Evolutionary conservation across 53 echinoderm and acorn worm genomes (phyloP).

Genomic region (Actinopyga echinites): DNA sequence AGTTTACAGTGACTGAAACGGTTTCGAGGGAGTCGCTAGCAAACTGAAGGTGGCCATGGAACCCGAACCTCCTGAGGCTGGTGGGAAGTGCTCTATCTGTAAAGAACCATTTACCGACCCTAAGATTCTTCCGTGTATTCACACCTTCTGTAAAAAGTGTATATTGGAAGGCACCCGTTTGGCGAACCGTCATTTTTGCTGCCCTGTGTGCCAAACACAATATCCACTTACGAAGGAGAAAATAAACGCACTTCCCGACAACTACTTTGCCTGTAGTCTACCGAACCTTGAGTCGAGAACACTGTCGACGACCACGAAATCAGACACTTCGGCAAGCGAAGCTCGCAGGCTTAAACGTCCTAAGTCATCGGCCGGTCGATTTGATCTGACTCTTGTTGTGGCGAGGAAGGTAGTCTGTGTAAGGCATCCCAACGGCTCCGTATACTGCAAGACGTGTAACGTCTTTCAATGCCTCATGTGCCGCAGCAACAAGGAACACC

Average conservation of each 20-base stretch:
- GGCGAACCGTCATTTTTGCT: slow-evolving; percentile 1
- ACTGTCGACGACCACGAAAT: not conserved
- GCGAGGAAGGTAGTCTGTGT: not conserved
- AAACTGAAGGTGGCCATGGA: not conserved
- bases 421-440: slow-evolving; percentile 24
- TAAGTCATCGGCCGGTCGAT: not conserved
- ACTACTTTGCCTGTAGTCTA: slow-evolving; percentile 10
- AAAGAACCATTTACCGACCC: slow-evolving; percentile 3
- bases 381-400: not conserved
- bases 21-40: too few species aligned
- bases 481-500: slow-evolving; percentile 18
- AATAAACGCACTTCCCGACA: slow-evolving; percentile 28
- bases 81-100: not conserved
- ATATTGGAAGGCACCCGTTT: not conserved
- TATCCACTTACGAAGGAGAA: slow-evolving; percentile 10
- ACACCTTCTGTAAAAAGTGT: slow-evolving; percentile 34
- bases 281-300: not conserved
- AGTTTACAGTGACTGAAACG: too few species aligned
- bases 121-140: slow-evolving; percentile 32
- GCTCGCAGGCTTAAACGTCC: not conserved
- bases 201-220: slow-evolving; percentile 5
- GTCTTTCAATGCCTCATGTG: slow-evolving; percentile 21
- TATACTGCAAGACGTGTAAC: slow-evolving; percentile 25
- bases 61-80: not conserved
- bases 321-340: not conserved